Base-by-base conservation (phyloP, 1,140 invertebrate species). In the Phymastichus coffea region DNA sequence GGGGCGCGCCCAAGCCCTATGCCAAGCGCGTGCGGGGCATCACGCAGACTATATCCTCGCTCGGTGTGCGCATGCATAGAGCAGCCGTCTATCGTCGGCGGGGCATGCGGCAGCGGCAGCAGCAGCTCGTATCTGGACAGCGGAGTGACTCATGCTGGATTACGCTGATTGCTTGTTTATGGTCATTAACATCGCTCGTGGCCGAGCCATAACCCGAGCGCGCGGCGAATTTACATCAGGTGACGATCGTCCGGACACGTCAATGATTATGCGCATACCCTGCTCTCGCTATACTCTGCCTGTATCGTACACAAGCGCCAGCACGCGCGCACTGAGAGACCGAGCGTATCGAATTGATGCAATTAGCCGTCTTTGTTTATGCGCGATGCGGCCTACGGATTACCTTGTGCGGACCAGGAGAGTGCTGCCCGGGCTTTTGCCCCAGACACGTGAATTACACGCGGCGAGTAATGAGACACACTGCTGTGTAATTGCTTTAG, bases 81-180 rank as follows among this genome's bases (percentile, higher is more conserved):
- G 26, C 19, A 26, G 25, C 25, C 23, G 46, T 48, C 46, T 17
- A 48, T 48, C 46, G 19, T 2, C 65, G 69, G 67, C 62, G 55
- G 55, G 71, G 70, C 71, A 73, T 72, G 71, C 72, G 71, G 72
- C 72, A n/a, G n/a, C n/a, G n/a, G n/a, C n/a, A n/a, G n/a, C n/a
- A n/a, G n/a, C n/a, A 72, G 70, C 57, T 74, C 72, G 69, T 74
- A 74, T 75, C 72, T 74, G 66, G 71, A 75, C 73, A 75, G 71
- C 70, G 64, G 72, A 74, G 72, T 75, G 73, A 75, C 72, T 75
- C 72, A 75, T 74, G 67, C 69, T 66, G 71, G 73, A 74, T 75
- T 75, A 75, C 70, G 69, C 68, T 73, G 72, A 72, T 74, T 75
- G 71, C 72, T 74, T 75, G 73, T 75, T 75, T 75, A 75, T 75